These are phyloP conservation scores for Thripadectes ignobilis DNA, from an alignment of 2,797 vertebrate genomes.

Conservation along the genomic window DNA sequence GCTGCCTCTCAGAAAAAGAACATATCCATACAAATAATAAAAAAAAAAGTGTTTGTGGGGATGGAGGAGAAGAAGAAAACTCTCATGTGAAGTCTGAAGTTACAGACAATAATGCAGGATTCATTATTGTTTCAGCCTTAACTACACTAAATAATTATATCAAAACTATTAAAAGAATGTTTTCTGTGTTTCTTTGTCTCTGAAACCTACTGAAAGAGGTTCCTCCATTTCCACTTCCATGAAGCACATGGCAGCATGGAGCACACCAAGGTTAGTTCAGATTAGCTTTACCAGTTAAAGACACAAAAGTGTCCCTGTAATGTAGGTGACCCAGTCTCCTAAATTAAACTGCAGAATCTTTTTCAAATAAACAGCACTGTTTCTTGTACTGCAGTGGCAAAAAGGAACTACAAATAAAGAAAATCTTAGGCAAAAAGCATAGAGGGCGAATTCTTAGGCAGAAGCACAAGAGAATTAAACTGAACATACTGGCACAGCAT, in stretches of 20 bases:
- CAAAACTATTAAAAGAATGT: neutral
- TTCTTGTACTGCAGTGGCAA: neutral
- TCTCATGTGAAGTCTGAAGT: neutral
- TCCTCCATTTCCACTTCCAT: neutral
- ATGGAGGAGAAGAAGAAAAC: neutral
- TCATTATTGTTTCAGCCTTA: neutral
- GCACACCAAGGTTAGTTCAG: neutral
- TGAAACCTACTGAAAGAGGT: neutral
- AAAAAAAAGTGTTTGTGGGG: neutral
- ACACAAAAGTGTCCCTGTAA: neutral
- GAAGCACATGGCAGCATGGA: neutral
- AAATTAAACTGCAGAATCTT: neutral
- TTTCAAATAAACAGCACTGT: neutral
- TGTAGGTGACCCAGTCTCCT: neutral
- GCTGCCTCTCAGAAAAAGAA: neutral
- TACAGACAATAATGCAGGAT: neutral
- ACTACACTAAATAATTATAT: neutral
- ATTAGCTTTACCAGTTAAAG: neutral
- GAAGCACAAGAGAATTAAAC: constrained; percentile 34
- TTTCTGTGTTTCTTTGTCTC: neutral
- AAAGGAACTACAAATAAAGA: neutral
- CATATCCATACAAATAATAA: neutral
- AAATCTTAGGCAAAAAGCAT: neutral
- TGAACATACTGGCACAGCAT: constrained; percentile 29
- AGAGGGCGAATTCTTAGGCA: neutral